These are phyloP conservation scores for Uromys caudimaculatus DNA, from an alignment of 2,797 vertebrate genomes.

Conservation along the genomic window DNA sequence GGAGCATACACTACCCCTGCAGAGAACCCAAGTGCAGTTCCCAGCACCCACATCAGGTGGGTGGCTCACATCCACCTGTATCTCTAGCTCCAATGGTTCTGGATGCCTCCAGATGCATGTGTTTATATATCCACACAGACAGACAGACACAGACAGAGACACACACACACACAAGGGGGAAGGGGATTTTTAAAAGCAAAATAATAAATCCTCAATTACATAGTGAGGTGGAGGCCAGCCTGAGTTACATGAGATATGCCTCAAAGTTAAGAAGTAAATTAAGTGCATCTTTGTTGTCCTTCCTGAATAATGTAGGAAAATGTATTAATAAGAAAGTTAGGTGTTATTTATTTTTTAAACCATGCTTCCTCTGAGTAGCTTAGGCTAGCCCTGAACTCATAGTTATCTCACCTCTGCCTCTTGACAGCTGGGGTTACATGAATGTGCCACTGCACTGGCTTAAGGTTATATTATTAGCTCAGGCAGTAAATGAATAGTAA, in stretches of 20 bases:
- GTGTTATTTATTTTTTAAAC: neutral
- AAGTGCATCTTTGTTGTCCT: neutral
- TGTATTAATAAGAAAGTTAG: constrained; percentile 3
- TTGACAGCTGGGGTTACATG: no score
- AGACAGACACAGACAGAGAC: neutral
- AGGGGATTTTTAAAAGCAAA: neutral
- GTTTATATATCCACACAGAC: neutral
- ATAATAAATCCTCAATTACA: neutral
- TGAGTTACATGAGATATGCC: neutral
- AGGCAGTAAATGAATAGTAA: constrained; percentile 40
- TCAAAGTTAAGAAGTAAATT: neutral
- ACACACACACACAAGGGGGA: neutral
- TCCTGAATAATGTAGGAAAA: constrained; percentile 9
- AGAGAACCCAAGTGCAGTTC: no score
- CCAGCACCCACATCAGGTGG: no score
- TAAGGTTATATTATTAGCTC: neutral
- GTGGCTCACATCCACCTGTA: no score
- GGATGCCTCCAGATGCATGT: neutral
- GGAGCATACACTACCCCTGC: no score
- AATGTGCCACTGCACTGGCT: neutral
- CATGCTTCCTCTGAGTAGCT: neutral
- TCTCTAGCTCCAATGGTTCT: neutral
- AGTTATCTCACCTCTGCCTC: neutral
- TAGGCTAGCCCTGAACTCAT: neutral
- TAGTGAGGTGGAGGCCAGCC: neutral